Percentiles rank a stretch among this genome's conserved stretches.
phyloP scores from a whole-genome alignment of 2,888 invertebrate genomes.

The Oithona nana region DNA sequence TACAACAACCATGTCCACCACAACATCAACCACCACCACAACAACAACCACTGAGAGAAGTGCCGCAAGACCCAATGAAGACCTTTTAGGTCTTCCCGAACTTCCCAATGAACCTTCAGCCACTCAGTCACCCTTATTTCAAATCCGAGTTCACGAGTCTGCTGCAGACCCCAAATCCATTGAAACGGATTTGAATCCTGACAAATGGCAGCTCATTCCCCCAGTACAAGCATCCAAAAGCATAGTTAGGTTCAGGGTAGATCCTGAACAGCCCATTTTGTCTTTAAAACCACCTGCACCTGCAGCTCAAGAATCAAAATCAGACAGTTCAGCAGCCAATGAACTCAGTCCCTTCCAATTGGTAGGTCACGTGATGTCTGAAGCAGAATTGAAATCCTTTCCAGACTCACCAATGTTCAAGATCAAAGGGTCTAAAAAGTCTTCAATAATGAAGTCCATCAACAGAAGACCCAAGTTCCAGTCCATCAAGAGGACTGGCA shows the following conservation, averaged over 20 bases:
- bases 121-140: background rate
- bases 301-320: background rate
- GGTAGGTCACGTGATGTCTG: slow-evolving; percentile 10
- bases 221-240: background rate
- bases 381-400: slow-evolving; percentile 1
- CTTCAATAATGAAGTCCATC: background rate
- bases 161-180: background rate
- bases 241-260: background rate
- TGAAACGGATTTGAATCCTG: background rate
- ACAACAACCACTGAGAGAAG: too few species aligned
- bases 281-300: background rate
- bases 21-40: too few species aligned
- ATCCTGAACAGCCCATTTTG: slow-evolving; percentile 3
- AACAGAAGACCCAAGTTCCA: background rate
- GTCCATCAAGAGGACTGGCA: background rate
- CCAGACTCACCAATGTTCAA: slow-evolving; percentile 14
- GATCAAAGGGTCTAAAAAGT: background rate
- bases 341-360: slow-evolving; percentile 3
- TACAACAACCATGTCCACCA: background rate
- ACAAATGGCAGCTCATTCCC: background rate
- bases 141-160: background rate
- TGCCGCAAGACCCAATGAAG: background rate
- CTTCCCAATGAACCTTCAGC: background rate
- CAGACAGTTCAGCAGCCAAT: background rate
- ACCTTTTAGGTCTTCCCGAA: background rate